Percentiles rank a stretch among this genome's conserved stretches.
Conservation (phyloP, 2,113 vertebrate species). For the Pithys albifrons region DNA sequence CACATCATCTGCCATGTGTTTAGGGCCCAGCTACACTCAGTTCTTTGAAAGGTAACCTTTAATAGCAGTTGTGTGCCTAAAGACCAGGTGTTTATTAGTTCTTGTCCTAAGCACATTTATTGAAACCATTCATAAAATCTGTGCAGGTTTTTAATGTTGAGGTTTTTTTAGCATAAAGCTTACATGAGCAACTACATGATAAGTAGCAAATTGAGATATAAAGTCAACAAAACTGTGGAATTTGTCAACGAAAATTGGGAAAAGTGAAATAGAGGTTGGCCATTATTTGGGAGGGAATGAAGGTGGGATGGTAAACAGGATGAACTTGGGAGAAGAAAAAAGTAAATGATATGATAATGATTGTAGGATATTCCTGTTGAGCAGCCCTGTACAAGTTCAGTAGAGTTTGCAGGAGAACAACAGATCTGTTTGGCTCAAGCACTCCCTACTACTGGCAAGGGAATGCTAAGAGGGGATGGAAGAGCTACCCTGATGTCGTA, state of each 20-base stretch:
- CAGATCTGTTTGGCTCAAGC: not conserved
- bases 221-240: not conserved
- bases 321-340: not conserved
- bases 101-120: not conserved
- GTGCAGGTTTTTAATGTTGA: fast-evolving
- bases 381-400: not conserved
- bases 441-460: not conserved
- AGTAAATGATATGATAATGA: not conserved
- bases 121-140: not conserved
- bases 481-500: not conserved
- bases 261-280: not conserved
- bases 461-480: not conserved
- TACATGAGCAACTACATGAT: not conserved
- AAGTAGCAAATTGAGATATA: not conserved
- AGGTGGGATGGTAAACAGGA: fast-evolving
- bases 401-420: not conserved
- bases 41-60: not conserved
- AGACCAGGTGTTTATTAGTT: not conserved
- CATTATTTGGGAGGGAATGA: not conserved
- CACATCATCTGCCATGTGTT: not conserved
- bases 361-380: not conserved
- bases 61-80: not conserved
- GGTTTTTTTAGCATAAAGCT: not conserved
- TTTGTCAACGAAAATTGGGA: not conserved
- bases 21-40: not conserved